Percentiles rank a stretch among this genome's conserved stretches.
Conservation (phyloP, 2,797 vertebrate species). For the Fistularia commersonii region DNA sequence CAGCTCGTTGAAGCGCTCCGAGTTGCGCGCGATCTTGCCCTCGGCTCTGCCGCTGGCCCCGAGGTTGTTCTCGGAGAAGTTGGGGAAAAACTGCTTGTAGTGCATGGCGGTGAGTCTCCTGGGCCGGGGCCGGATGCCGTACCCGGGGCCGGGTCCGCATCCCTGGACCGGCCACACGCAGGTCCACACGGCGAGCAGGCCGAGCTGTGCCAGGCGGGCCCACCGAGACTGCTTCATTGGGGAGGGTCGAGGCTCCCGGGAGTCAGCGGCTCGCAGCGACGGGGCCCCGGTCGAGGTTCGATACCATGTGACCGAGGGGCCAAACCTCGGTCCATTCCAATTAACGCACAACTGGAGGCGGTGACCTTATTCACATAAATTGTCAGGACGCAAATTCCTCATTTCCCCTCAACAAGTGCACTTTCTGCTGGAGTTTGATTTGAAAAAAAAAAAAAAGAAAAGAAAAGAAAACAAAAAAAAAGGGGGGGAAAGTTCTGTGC, state of each 20-base stretch:
- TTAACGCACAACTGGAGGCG: conserved; percentile 31
- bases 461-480: too few relatives aligned
- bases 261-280: conserved; percentile 58
- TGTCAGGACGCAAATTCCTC: not conserved
- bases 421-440: too few relatives aligned
- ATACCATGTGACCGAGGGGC: conserved; percentile 56
- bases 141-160: conserved; percentile 89
- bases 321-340: conserved; percentile 62
- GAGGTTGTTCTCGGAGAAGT: conserved; percentile 91
- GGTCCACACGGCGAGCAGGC: conserved; percentile 75
- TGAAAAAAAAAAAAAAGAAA: too few relatives aligned
- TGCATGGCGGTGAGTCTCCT: conserved; percentile 87
- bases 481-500: conserved; percentile 19
- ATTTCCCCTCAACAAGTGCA: not conserved
- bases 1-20: conserved; percentile 89
- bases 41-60: conserved; percentile 93
- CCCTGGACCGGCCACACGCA: conserved; percentile 78
- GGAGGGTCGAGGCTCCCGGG: conserved; percentile 55
- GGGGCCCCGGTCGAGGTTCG: conserved; percentile 52
- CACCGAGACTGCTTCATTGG: conserved; percentile 77
- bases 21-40: conserved; percentile 86
- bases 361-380: conserved; percentile 2
- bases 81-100: conserved; percentile 93
- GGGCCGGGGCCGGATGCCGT: conserved; percentile 77
- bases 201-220: conserved; percentile 67